Evolutionary conservation across 2,113 vertebrate genomes (phyloP).

Genomic region (Hyla sarda): DNA sequence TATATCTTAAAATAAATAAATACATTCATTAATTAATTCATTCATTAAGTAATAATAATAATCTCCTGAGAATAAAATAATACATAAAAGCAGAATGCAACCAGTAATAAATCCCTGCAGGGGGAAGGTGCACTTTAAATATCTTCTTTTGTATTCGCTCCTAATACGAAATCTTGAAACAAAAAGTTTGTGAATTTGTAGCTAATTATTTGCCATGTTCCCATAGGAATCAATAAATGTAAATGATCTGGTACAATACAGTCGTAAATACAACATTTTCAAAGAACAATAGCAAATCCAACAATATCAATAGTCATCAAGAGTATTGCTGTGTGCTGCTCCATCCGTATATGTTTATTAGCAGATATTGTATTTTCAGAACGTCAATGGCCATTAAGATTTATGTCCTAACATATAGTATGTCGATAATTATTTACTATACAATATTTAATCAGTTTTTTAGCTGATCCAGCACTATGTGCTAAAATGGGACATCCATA

Average conservation of each 20-base stretch:
- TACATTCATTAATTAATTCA: too few species aligned
- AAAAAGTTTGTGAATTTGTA: neutral
- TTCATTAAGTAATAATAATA: too few species aligned
- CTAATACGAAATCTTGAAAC: neutral
- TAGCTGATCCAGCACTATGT: conserved; percentile 10
- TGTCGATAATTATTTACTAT: conserved; percentile 41
- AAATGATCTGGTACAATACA: neutral
- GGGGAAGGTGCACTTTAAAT: neutral
- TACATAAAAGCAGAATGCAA: too few species aligned
- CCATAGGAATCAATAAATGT: neutral
- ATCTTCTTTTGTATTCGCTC: neutral
- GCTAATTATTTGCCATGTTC: neutral
- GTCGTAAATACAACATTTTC: neutral
- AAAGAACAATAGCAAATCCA: neutral
- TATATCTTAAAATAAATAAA: too few species aligned
- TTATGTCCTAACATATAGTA: conserved; percentile 12
- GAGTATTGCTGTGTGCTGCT: neutral
- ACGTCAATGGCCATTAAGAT: conserved; percentile 2
- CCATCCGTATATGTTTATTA: neutral
- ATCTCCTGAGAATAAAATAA: too few species aligned
- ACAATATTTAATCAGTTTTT: conserved; percentile 5
- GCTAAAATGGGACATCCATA: neutral
- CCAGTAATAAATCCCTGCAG: neutral
- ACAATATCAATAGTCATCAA: neutral
- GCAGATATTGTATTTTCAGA: conserved; percentile 14